phyloP scores from a whole-genome alignment of 2,888 invertebrate species.

The Stictocephala bisonia region DNA sequence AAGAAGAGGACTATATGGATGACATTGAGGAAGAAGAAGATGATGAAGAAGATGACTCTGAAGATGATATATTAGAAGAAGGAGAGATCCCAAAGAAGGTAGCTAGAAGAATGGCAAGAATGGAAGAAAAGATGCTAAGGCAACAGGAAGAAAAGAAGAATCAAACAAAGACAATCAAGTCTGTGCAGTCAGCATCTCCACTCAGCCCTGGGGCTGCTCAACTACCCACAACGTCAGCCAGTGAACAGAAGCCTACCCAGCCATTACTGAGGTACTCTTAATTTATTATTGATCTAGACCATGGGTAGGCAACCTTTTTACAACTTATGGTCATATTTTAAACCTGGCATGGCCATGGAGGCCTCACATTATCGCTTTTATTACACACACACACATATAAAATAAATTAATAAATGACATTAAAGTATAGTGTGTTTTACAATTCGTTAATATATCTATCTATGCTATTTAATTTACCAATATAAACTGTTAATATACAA shows the following conservation, averaged over 20 bases:
- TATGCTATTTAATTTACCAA: too few relatives aligned
- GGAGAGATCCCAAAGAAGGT: conserved; percentile 53
- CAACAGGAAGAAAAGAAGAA: background rate
- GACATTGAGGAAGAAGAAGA: conserved; percentile 47
- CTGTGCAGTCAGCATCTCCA: background rate
- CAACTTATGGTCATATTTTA: too few relatives aligned
- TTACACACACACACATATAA: too few relatives aligned
- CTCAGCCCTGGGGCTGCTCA: background rate
- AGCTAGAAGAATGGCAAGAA: conserved; percentile 22
- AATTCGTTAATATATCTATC: too few relatives aligned
- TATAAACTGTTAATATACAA: too few relatives aligned
- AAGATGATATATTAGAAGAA: conserved; percentile 62
- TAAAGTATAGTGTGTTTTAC: too few relatives aligned
- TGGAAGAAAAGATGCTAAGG: conserved; percentile 29
- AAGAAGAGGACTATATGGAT: conserved; percentile 43
- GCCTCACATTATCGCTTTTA: too few relatives aligned
- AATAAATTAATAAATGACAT: too few relatives aligned
- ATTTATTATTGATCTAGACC: too few relatives aligned
- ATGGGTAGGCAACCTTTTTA: too few relatives aligned
- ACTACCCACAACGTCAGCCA: background rate
- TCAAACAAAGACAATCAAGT: background rate
- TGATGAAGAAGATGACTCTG: conserved; percentile 63
- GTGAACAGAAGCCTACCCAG: conserved; percentile 37
- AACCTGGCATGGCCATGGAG: too few relatives aligned
- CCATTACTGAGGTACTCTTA: conserved; percentile 31